phyloP scores from a whole-genome alignment of 2,113 vertebrate genomes.

The Maccullochella peelii region DNA sequence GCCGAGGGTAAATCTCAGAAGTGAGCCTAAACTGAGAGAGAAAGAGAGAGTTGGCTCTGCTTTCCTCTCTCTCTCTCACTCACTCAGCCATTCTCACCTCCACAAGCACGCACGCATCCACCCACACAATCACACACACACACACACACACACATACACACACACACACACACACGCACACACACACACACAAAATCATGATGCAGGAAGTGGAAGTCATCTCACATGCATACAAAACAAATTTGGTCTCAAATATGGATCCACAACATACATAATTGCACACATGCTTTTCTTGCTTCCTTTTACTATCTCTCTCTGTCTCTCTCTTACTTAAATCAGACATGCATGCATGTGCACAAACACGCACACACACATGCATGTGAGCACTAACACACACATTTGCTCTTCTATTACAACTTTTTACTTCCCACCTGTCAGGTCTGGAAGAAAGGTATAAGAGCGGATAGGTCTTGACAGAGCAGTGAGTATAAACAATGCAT shows the following conservation, averaged over 20 bases:
- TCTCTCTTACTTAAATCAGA: constrained; percentile 6
- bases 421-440: constrained; percentile 43
- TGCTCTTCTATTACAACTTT: constrained; percentile 24
- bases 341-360: neutral
- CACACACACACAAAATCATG: neutral
- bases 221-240: constrained; percentile 22
- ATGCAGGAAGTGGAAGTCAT: constrained; percentile 7
- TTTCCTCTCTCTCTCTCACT: constrained; percentile 5
- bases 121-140: neutral
- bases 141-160: neutral
- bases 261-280: constrained; percentile 37
- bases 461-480: constrained; percentile 43
- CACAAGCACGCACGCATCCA: neutral
- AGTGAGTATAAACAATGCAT: constrained; percentile 22
- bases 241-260: constrained; percentile 27
- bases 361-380: neutral
- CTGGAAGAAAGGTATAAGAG: constrained; percentile 33
- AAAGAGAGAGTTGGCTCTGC: neutral
- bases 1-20: constrained; percentile 43
- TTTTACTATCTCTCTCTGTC: constrained; percentile 12
- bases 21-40: constrained; percentile 1
- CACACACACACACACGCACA: neutral
- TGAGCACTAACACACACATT: neutral
- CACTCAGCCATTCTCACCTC: constrained; percentile 33
- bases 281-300: constrained; percentile 21